Conservation (phyloP, 92 coral and sea anemone species). For the Chrysogorgia sp. region DNA sequence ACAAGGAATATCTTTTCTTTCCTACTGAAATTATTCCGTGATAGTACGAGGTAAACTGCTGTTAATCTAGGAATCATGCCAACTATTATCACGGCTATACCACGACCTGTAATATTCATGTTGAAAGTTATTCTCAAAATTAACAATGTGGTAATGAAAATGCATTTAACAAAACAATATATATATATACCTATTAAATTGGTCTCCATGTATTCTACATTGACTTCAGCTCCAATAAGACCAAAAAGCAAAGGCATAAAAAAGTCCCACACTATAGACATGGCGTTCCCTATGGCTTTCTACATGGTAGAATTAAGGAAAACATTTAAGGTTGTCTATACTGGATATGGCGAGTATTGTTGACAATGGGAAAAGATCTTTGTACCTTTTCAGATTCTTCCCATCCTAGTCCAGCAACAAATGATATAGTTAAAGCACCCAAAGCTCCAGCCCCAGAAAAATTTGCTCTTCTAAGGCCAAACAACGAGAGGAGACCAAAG, state of each 20-base stretch:
- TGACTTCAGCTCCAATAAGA: slow-evolving; percentile 92
- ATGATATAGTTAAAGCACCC: slow-evolving; percentile 86
- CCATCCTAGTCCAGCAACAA: slow-evolving; percentile 87
- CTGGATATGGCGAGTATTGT: background rate
- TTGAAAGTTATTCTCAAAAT: background rate
- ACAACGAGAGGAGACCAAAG: slow-evolving; percentile 85
- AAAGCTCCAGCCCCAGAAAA: slow-evolving; percentile 98
- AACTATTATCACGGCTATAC: slow-evolving; percentile 70
- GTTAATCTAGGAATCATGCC: slow-evolving; percentile 70
- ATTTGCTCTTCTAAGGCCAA: slow-evolving; percentile 83
- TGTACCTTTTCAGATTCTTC: slow-evolving; percentile 79
- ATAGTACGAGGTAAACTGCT: slow-evolving; percentile 78
- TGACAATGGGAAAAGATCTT: background rate
- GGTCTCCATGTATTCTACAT: slow-evolving; percentile 80
- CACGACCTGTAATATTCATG: slow-evolving; percentile 60
- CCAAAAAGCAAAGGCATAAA: slow-evolving; percentile 95
- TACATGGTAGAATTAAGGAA: slow-evolving; percentile 7
- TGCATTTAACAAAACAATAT: background rate
- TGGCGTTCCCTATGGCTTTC: slow-evolving; percentile 73
- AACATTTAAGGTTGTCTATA: background rate
- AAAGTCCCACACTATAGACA: slow-evolving; percentile 94
- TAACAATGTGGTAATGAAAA: background rate
- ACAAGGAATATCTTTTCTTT: slow-evolving; percentile 86
- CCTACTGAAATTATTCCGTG: slow-evolving; percentile 81
- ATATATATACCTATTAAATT: slow-evolving; percentile 64